Evolutionary conservation across 2,888 invertebrate genomes (phyloP).

Genomic region (Tetragonisca angustula): DNA sequence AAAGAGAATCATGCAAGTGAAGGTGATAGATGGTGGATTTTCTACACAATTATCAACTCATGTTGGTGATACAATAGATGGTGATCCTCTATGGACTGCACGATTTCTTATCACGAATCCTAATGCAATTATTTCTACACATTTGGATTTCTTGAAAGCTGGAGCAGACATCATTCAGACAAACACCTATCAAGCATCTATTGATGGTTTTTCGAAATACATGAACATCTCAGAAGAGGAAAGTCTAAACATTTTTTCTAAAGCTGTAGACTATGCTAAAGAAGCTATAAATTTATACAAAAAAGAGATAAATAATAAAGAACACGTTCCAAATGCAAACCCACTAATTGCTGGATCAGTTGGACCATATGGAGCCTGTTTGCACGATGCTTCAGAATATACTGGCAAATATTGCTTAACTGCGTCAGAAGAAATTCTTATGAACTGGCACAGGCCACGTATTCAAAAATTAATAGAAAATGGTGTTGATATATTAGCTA

Average conservation of each 20-base stretch:
- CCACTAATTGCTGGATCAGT: slow-evolving; percentile 95
- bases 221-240: slow-evolving; percentile 88
- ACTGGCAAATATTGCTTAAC: slow-evolving; percentile 92
- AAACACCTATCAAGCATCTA: slow-evolving; percentile 82
- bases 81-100: slow-evolving; percentile 96
- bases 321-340: slow-evolving; percentile 71
- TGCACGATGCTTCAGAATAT: slow-evolving; percentile 97
- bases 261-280: slow-evolving; percentile 87
- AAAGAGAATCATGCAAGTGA: slow-evolving; percentile 57
- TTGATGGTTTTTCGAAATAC: slow-evolving; percentile 88
- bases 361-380: slow-evolving; percentile 96
- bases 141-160: slow-evolving; percentile 93
- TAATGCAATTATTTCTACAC: slow-evolving; percentile 91
- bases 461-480: slow-evolving; percentile 91
- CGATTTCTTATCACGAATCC: slow-evolving; percentile 92
- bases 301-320: slow-evolving; percentile 63
- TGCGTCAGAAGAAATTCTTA: slow-evolving; percentile 87
- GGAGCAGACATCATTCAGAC: slow-evolving; percentile 92
- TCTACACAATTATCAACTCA: slow-evolving; percentile 92
- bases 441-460: slow-evolving; percentile 93
- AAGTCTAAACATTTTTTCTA: slow-evolving; percentile 84
- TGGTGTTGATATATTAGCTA: slow-evolving; percentile 93
- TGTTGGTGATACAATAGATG: slow-evolving; percentile 91
- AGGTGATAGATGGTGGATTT: slow-evolving; percentile 90
- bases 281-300: slow-evolving; percentile 87